Percentiles rank a stretch among this genome's conserved stretches.
Conservation (phyloP, 2,113 vertebrate genomes). For the Campylomormyrus numenius region DNA sequence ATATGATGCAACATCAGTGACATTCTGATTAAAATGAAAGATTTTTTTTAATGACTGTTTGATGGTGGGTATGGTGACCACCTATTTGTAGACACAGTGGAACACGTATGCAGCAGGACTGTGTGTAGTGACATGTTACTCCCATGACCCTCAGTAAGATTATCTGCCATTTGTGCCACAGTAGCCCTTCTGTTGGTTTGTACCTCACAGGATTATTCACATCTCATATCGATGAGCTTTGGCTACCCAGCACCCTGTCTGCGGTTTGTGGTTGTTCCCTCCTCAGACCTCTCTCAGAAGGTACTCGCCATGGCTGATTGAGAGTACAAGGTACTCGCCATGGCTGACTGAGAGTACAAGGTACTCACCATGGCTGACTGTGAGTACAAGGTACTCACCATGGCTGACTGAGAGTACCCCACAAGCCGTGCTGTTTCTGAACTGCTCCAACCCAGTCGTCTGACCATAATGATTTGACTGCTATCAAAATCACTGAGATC, state of each 20-base stretch:
- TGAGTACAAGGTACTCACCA: not conserved
- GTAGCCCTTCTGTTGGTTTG: not conserved
- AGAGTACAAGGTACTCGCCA: not conserved
- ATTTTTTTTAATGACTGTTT: no score
- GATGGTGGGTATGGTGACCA: no score
- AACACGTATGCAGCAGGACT: not conserved
- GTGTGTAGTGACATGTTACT: not conserved
- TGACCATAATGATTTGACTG: not conserved
- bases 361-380: not conserved
- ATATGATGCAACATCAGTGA: no score
- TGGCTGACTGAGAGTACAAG: not conserved
- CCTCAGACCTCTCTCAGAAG: not conserved
- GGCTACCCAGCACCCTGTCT: not conserved
- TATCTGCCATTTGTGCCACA: not conserved
- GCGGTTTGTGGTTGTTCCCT: not conserved
- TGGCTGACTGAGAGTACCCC: not conserved
- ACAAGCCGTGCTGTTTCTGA: not conserved
- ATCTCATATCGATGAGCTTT: not conserved
- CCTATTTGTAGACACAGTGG: not conserved
- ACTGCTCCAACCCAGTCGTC: not conserved
- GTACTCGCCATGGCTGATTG: not conserved
- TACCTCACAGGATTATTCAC: not conserved
- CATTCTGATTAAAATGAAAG: no score
- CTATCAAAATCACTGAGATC: not conserved
- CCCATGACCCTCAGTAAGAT: not conserved